Percentiles rank a stretch among this genome's conserved stretches.
Evolutionary conservation across 2,113 vertebrate species (phyloP).

Genomic region (Takifugu bimaculatus): DNA sequence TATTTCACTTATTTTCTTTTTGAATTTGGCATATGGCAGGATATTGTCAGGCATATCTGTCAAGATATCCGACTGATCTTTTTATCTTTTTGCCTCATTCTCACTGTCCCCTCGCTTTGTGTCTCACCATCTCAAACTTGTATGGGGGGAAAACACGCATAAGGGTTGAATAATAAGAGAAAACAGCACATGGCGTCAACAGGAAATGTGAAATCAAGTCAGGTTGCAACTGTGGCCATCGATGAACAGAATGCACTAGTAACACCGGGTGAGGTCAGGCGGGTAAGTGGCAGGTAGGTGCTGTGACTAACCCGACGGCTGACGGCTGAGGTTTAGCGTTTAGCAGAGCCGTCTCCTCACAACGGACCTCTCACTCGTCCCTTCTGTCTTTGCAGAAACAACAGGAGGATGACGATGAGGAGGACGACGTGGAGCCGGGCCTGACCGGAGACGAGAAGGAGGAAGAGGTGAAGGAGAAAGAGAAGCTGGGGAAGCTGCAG

Average conservation of each 20-base stretch:
- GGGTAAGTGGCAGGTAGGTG: slow-evolving; percentile 72
- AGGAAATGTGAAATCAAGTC: slow-evolving; percentile 78
- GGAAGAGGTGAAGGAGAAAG: slow-evolving; percentile 92
- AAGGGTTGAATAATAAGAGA: neutral
- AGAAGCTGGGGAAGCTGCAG: slow-evolving; percentile 95
- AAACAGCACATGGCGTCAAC: slow-evolving; percentile 75
- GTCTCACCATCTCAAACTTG: slow-evolving; percentile 1
- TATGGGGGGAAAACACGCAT: neutral
- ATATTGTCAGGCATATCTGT: slow-evolving; percentile 24
- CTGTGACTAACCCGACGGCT: slow-evolving; percentile 57
- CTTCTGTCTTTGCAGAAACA: slow-evolving; percentile 74
- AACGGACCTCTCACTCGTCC: slow-evolving; percentile 34
- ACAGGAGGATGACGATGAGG: slow-evolving; percentile 86
- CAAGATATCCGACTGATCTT: slow-evolving; percentile 10
- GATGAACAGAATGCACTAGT: slow-evolving; percentile 70
- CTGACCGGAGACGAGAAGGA: slow-evolving; percentile 91
- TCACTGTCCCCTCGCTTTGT: slow-evolving; percentile 15
- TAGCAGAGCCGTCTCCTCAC: slow-evolving; percentile 25
- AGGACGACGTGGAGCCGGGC: slow-evolving; percentile 85
- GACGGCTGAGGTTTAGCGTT: slow-evolving; percentile 45
- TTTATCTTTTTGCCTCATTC: slow-evolving; percentile 31
- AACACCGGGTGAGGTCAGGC: slow-evolving; percentile 43
- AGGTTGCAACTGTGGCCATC: slow-evolving; percentile 75
- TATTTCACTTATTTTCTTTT: too few species aligned
- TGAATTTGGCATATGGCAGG: neutral